Percentiles rank a stretch among this genome's conserved stretches.
phyloP scores from a whole-genome alignment of 2,888 invertebrate species.

The Drosophila multiciliata region DNA sequence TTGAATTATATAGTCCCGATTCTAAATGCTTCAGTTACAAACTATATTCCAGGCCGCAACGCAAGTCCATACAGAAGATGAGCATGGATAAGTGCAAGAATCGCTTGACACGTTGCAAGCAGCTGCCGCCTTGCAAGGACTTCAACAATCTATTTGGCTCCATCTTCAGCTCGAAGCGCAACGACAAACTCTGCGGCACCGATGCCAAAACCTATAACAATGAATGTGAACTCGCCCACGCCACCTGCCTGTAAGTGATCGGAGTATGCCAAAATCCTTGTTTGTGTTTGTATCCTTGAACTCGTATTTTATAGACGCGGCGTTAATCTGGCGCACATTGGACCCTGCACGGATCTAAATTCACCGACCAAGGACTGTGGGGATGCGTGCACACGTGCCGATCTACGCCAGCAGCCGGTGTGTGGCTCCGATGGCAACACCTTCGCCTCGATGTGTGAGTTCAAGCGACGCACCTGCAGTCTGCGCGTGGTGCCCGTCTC shows the following conservation, averaged over 20 bases:
- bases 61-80: constrained; percentile 84
- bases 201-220: constrained; percentile 94
- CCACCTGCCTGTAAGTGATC: constrained; percentile 91
- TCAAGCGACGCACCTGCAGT: constrained; percentile 92
- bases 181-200: constrained; percentile 94
- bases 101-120: constrained; percentile 91
- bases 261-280: fast-evolving
- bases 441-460: constrained; percentile 94
- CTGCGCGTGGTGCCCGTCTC: constrained; percentile 94
- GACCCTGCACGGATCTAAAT: constrained; percentile 90
- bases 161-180: constrained; percentile 86
- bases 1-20: not conserved
- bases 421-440: constrained; percentile 96
- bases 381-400: constrained; percentile 87
- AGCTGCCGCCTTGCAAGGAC: constrained; percentile 88
- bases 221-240: constrained; percentile 92
- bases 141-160: constrained; percentile 84
- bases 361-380: constrained; percentile 86
- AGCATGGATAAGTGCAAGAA: constrained; percentile 91
- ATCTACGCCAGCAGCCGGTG: constrained; percentile 89
- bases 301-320: constrained; percentile 88
- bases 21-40: not conserved
- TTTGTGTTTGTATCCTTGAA: not conserved
- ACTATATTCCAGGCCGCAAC: constrained; percentile 75
- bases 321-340: constrained; percentile 94